phyloP scores from a whole-genome alignment of 2,797 vertebrate genomes.

The Bovichtus diacanthus region DNA sequence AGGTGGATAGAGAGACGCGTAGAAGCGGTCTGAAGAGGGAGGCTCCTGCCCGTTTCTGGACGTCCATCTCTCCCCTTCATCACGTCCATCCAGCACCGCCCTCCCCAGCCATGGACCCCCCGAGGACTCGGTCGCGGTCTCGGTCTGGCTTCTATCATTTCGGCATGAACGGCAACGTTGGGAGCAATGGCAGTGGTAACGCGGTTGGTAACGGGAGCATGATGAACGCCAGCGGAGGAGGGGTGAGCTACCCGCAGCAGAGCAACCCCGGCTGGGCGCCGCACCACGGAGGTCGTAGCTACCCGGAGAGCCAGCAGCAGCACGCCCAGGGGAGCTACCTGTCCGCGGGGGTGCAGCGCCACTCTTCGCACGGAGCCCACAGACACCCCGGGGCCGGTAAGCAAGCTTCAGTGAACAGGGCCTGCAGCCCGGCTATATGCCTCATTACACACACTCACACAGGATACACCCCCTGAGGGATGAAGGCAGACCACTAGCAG shows the following conservation, averaged over 20 bases:
- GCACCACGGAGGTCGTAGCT: conserved; percentile 81
- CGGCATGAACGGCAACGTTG: conserved; percentile 76
- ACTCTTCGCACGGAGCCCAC: conserved; percentile 78
- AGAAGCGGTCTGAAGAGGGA: conserved; percentile 63
- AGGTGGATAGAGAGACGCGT: conserved; percentile 50
- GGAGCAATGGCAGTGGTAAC: conserved; percentile 64
- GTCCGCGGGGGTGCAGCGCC: conserved; percentile 79
- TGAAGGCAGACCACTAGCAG: conserved; percentile 56
- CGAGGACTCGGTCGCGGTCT: conserved; percentile 87
- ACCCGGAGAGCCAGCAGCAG: conserved; percentile 79
- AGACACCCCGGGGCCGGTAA: conserved; percentile 85
- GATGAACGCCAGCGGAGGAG: conserved; percentile 77
- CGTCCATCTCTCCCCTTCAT: conserved; percentile 59
- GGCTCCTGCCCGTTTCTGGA: conserved; percentile 54
- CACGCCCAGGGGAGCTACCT: conserved; percentile 80
- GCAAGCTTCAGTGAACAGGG: conserved; percentile 58
- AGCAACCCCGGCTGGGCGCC: conserved; percentile 80
- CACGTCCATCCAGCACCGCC: conserved; percentile 71
- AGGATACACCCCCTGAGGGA: conserved; percentile 51
- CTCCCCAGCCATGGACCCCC: conserved; percentile 81
- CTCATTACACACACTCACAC: conserved; percentile 47
- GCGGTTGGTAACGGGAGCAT: conserved; percentile 69
- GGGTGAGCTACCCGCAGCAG: conserved; percentile 78
- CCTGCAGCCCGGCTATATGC: conserved; percentile 56
- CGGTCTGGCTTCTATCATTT: conserved; percentile 86